Conservation (phyloP, 2,113 vertebrate species). For the Percina caprodes region DNA sequence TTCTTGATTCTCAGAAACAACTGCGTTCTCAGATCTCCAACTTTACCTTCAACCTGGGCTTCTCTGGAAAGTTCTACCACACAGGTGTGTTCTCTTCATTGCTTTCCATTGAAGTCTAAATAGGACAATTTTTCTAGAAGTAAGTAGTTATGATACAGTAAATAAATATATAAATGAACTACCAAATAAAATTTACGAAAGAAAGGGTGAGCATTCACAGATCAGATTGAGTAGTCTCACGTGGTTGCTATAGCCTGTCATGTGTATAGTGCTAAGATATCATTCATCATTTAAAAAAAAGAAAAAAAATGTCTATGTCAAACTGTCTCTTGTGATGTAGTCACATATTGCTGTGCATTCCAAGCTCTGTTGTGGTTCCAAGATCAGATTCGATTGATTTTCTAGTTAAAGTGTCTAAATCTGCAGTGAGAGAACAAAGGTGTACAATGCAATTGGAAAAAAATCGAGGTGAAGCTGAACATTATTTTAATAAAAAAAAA, state of each 20-base stretch:
- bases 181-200: background rate
- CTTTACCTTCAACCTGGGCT: conserved; percentile 85
- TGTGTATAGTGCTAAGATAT: background rate
- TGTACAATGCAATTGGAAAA: background rate
- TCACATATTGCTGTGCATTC: conserved; percentile 25
- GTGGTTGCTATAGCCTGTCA: background rate
- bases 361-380: conserved; percentile 12
- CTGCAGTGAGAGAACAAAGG: conserved; percentile 37
- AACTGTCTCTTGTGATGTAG: conserved; percentile 11
- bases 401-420: conserved; percentile 52
- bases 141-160: background rate
- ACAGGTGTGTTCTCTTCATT: conserved; percentile 74
- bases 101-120: background rate
- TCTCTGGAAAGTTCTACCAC: conserved; percentile 85
- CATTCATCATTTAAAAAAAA: conserved; percentile 5
- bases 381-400: conserved; percentile 53
- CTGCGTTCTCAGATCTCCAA: conserved; percentile 83
- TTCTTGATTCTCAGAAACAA: conserved; percentile 81
- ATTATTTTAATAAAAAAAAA: conserved; percentile 31
- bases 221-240: background rate
- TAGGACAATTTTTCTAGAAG: background rate
- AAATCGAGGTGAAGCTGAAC: conserved; percentile 17
- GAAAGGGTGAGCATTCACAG: background rate
- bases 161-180: background rate
- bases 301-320: too few relatives aligned